Evolutionary conservation across 2,797 vertebrate genomes (phyloP).

Genomic region (Tragopan temminckii): DNA sequence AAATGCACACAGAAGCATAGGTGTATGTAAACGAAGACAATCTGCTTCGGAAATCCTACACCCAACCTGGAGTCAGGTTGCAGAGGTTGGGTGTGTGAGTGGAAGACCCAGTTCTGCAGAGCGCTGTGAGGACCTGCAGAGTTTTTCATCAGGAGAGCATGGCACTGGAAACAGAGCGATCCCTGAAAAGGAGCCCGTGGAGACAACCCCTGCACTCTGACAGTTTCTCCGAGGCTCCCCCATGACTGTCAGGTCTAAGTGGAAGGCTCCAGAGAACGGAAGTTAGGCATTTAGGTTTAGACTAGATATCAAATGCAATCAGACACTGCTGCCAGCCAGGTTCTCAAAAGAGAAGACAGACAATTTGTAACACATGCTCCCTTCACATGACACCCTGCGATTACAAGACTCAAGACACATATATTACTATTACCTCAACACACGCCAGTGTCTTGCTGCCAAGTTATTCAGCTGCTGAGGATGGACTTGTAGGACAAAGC

Average conservation of each 20-base stretch:
- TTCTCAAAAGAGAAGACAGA: constrained; percentile 32
- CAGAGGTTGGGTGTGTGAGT: not conserved
- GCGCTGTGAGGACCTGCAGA: not conserved
- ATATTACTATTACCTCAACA: constrained; percentile 44
- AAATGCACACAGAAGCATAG: constrained; percentile 25
- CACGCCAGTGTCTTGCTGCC: constrained; percentile 16
- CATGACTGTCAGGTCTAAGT: not conserved
- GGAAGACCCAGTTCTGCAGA: constrained; percentile 39
- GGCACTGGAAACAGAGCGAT: not conserved
- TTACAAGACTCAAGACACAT: constrained; percentile 48
- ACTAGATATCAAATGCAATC: constrained; percentile 12
- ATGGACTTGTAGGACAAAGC: constrained; percentile 55
- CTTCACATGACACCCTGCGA: constrained; percentile 13
- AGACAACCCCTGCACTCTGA: not conserved
- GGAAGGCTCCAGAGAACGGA: constrained; percentile 60
- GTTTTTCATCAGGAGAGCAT: not conserved
- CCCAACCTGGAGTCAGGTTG: not conserved
- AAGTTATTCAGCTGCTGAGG: constrained; percentile 37
- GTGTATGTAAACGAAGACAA: constrained; percentile 18
- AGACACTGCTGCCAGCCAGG: not conserved
- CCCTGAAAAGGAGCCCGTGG: not conserved
- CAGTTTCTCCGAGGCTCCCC: constrained; percentile 33
- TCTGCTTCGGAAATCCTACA: constrained; percentile 31
- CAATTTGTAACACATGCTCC: not conserved
- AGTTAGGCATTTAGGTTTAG: not conserved